These are phyloP conservation scores for Littorina saxatilis DNA, from an alignment of 1,140 invertebrate genomes.

Conservation along the genomic window DNA sequence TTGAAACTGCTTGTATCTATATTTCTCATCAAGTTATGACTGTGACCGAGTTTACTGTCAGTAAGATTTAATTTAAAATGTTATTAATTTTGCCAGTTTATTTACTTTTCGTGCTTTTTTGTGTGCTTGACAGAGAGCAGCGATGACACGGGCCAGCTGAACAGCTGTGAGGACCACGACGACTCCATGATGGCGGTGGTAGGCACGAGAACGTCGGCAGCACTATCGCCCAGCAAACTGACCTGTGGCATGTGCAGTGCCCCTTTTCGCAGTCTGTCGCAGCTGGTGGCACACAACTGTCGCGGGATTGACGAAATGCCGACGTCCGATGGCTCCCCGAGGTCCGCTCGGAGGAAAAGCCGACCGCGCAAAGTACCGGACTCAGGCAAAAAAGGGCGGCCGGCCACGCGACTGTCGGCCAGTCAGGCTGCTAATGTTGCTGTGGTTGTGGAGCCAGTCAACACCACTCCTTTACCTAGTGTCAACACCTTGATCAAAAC, in stretches of 20 bases:
- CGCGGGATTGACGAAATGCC: slow-evolving; percentile 22
- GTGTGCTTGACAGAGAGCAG: background rate
- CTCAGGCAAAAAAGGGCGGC: slow-evolving; percentile 3
- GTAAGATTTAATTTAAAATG: no score
- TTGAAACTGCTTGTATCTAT: no score
- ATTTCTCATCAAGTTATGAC: no score
- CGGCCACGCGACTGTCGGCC: background rate
- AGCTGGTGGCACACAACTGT: slow-evolving; percentile 40
- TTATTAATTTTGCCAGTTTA: no score
- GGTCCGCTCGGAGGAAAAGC: slow-evolving; percentile 39
- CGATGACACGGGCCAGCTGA: background rate
- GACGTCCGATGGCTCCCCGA: background rate
- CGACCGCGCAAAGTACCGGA: slow-evolving; percentile 39
- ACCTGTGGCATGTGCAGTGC: slow-evolving; percentile 34
- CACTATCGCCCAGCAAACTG: background rate
- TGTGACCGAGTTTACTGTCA: no score
- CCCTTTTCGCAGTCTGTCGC: slow-evolving; percentile 31
- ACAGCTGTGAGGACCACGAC: background rate
- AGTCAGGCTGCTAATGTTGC: background rate
- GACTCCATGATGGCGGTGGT: no score
- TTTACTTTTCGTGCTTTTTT: no score
- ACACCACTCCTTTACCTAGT: background rate
- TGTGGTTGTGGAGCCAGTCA: no score
- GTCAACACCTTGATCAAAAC: slow-evolving; percentile 5
- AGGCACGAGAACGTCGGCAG: background rate